Conservation (phyloP, 1,140 invertebrate genomes). For the Nasonia giraulti region DNA sequence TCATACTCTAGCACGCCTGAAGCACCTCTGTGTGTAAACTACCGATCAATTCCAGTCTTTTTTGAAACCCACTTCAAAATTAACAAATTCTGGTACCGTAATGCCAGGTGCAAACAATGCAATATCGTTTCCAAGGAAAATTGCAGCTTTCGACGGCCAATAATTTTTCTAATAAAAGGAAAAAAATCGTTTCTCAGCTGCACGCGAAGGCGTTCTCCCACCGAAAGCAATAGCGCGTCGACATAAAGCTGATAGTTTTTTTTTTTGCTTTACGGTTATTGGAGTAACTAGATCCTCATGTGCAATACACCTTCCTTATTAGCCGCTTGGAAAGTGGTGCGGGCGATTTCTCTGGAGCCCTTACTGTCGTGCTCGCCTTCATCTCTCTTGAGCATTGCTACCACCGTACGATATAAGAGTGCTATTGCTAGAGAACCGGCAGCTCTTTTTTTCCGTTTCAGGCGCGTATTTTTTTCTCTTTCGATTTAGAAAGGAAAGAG, state of each 20-base stretch:
- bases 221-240: not conserved
- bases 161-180: not conserved
- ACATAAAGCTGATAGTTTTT: not conserved
- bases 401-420: not conserved
- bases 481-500: not conserved
- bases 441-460: not conserved
- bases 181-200: not conserved
- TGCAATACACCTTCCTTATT: not conserved
- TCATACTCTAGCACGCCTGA: too few relatives aligned
- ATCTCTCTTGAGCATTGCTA: not conserved
- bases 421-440: not conserved
- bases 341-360: not conserved
- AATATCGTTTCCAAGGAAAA: not conserved
- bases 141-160: not conserved
- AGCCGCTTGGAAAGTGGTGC: not conserved
- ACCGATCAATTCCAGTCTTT: too few relatives aligned
- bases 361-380: not conserved
- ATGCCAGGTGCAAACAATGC: not conserved
- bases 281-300: not conserved
- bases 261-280: conserved; percentile 1
- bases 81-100: too few relatives aligned
- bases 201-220: not conserved
- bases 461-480: not conserved
- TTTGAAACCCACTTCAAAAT: too few relatives aligned
- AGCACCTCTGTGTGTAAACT: too few relatives aligned